phyloP scores from a whole-genome alignment of 2,888 invertebrate species.

The Lithophane semibrunnea region DNA sequence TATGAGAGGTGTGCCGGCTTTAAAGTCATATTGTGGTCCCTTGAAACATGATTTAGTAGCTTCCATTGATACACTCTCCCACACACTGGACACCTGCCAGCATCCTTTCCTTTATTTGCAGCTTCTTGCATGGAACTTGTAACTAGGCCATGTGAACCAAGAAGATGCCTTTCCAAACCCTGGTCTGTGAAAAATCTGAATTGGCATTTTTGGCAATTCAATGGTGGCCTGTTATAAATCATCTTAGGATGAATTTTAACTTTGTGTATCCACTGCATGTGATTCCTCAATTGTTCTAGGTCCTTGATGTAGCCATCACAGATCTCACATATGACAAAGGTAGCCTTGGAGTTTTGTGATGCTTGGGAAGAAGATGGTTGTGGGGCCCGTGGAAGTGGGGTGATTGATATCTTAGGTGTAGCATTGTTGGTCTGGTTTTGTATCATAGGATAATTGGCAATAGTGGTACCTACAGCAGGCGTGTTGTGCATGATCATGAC shows the following conservation, averaged over 20 bases:
- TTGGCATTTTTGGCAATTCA: conserved; percentile 99
- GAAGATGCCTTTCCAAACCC: conserved; percentile 98
- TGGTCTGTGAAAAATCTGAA: conserved; percentile 99
- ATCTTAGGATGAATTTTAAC: conserved; percentile 99
- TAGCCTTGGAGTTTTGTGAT: conserved; percentile 92
- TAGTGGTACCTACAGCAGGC: conserved; percentile 81
- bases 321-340: conserved; percentile 98
- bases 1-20: conserved; percentile 98
- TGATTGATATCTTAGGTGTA: conserved; percentile 98
- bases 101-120: conserved; percentile 98
- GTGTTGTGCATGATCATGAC: conserved; percentile 93
- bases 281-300: conserved; percentile 97
- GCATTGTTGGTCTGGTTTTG: conserved; percentile 87
- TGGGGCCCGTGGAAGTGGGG: conserved; percentile 94
- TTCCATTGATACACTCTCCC: conserved; percentile 96
- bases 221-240: conserved; percentile 98
- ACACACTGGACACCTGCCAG: conserved; percentile 98
- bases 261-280: conserved; percentile 99
- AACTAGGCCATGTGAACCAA: conserved; percentile 98
- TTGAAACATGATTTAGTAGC: conserved; percentile 97
- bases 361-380: conserved; percentile 86
- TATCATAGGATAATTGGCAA: conserved; percentile 85
- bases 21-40: conserved; percentile 97
- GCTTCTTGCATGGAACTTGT: conserved; percentile 99
- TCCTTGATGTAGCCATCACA: conserved; percentile 99